These are phyloP conservation scores for Rhagonycha lutea DNA, from an alignment of 2,888 invertebrate species.

Conservation along the genomic window DNA sequence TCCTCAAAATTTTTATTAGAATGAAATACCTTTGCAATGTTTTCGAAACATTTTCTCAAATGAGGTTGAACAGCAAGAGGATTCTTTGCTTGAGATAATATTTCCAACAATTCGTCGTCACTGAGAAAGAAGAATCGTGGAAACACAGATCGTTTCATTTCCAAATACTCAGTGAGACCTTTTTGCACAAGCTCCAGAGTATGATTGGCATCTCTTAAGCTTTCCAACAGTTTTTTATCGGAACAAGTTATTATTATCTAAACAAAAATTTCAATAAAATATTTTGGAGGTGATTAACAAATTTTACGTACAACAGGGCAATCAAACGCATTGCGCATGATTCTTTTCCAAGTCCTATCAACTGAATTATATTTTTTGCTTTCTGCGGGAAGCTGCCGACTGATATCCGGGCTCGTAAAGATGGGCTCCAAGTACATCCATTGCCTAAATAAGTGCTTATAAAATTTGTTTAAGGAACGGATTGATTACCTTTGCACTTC, in stretches of 20 bases:
- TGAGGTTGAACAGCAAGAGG: slow-evolving; percentile 80
- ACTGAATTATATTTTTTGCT: slow-evolving; percentile 79
- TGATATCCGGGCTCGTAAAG: slow-evolving; percentile 81
- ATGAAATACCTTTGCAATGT: slow-evolving; percentile 64
- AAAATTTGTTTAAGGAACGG: neutral
- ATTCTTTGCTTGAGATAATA: slow-evolving; percentile 78
- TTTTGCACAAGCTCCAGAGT: slow-evolving; percentile 74
- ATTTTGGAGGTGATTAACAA: neutral
- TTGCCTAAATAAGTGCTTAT: slow-evolving; percentile 55
- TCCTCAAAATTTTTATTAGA: neutral
- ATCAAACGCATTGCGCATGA: slow-evolving; percentile 72
- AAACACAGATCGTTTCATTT: slow-evolving; percentile 74
- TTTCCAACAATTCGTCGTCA: slow-evolving; percentile 81
- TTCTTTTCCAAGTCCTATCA: slow-evolving; percentile 78
- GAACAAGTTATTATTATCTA: slow-evolving; percentile 69
- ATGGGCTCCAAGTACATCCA: slow-evolving; percentile 87
- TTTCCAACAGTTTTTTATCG: slow-evolving; percentile 68
- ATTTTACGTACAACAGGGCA: slow-evolving; percentile 67
- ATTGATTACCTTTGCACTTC: slow-evolving; percentile 71
- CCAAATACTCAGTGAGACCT: slow-evolving; percentile 78
- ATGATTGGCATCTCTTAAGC: slow-evolving; percentile 70
- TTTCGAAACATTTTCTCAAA: slow-evolving; percentile 83
- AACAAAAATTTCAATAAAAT: neutral
- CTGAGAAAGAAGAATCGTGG: slow-evolving; percentile 82
- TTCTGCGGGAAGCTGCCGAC: slow-evolving; percentile 76